phyloP scores from a whole-genome alignment of 2,888 invertebrate genomes.

The Andrena chrysosceles region DNA sequence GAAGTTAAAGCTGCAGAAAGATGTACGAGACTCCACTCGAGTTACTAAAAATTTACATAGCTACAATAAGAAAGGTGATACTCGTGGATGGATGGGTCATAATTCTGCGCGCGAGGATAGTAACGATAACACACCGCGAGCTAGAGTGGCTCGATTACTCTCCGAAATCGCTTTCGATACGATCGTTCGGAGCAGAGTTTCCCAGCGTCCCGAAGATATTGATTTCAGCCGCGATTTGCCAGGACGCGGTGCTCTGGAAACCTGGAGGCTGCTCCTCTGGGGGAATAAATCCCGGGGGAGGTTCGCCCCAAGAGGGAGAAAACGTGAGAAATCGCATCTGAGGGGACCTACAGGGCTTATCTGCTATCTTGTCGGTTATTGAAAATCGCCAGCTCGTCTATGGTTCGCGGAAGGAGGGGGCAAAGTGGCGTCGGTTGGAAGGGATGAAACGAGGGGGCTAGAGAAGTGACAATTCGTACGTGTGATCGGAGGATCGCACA shows the following conservation, averaged over 20 bases:
- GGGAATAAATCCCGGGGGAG: constrained; percentile 54
- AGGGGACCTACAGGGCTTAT: constrained; percentile 57
- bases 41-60: not conserved
- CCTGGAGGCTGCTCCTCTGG: constrained; percentile 40
- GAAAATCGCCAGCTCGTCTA: constrained; percentile 60
- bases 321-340: constrained; percentile 69
- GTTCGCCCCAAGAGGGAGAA: constrained; percentile 28
- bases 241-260: constrained; percentile 47
- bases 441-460: not conserved
- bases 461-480: constrained; percentile 24
- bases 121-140: constrained; percentile 6
- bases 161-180: constrained; percentile 51
- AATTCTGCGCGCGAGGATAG: not conserved
- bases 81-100: no score
- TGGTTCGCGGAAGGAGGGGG: not conserved
- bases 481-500: constrained; percentile 37
- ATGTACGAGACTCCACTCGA: not conserved
- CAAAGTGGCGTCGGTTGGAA: constrained; percentile 33
- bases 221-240: constrained; percentile 66
- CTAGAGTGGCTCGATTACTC: constrained; percentile 36
- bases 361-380: constrained; percentile 69
- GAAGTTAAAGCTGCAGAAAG: not conserved
- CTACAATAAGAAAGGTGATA: no score
- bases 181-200: constrained; percentile 44
- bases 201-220: constrained; percentile 60